Evolutionary conservation across 2,113 vertebrate species (phyloP).

Genomic region (Polyodon spathula): DNA sequence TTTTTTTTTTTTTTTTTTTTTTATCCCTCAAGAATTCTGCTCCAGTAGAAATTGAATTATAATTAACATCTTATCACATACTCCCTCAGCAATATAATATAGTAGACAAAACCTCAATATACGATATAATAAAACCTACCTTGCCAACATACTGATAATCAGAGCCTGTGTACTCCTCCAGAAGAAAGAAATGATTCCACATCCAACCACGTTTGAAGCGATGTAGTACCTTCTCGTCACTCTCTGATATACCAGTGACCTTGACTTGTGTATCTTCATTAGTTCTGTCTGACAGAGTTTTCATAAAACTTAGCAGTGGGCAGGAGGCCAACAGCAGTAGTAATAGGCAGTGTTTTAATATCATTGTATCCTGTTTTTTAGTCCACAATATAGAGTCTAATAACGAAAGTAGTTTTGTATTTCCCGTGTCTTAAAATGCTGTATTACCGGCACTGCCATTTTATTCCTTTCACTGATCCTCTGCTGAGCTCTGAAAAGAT

Average conservation of each 20-base stretch:
- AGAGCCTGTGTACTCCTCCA: constrained; percentile 69
- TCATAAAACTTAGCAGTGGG: constrained; percentile 47
- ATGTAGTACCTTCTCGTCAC: constrained; percentile 43
- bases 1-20: no score
- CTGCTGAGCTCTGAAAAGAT: background rate
- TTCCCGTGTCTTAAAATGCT: no score
- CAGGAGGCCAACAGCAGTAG: constrained; percentile 59
- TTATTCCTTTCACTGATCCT: background rate
- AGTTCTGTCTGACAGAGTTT: constrained; percentile 56
- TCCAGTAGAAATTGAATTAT: no score
- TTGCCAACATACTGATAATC: constrained; percentile 74
- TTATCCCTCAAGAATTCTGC: no score
- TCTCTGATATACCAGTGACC: constrained; percentile 44
- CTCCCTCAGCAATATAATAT: no score
- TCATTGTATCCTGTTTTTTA: background rate
- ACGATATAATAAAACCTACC: constrained; percentile 42
- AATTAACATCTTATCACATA: no score
- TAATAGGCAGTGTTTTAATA: constrained; percentile 35
- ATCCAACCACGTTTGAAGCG: constrained; percentile 73
- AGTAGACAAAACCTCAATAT: no score
- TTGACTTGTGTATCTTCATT: constrained; percentile 43
- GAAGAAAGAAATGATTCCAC: constrained; percentile 75
- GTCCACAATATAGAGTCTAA: background rate
- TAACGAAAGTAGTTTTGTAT: background rate
- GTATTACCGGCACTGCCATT: no score